These are phyloP conservation scores for Zootermopsis nevadensis DNA, from an alignment of 2,888 invertebrate species.

Conservation along the genomic window DNA sequence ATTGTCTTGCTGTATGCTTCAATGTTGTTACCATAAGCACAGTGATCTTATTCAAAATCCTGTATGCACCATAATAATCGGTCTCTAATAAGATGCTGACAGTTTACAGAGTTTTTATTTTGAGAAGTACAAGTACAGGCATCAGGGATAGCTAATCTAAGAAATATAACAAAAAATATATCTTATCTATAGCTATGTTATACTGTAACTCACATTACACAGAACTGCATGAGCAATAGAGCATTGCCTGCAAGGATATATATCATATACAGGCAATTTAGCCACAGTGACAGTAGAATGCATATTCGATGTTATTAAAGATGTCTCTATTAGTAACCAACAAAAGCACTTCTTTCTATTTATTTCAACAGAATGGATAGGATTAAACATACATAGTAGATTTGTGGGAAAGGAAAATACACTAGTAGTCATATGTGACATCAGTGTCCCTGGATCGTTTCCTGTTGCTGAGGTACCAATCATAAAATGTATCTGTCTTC, in stretches of 20 bases:
- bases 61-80: not conserved
- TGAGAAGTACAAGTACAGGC: not conserved
- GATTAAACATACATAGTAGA: not conserved
- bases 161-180: not conserved
- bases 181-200: not conserved
- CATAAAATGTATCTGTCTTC: conserved; percentile 4
- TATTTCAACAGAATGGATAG: not conserved
- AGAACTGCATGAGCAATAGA: not conserved
- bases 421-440: not conserved
- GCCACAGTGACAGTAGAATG: not conserved
- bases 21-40: no score
- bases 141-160: not conserved
- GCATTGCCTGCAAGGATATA: not conserved
- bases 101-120: not conserved
- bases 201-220: not conserved
- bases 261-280: not conserved
- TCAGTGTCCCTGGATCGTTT: not conserved
- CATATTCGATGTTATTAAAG: not conserved
- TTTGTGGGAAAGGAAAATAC: not conserved
- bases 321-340: not conserved
- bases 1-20: no score
- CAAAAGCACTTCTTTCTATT: not conserved
- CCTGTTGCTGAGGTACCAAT: conserved; percentile 13
- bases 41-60: no score
- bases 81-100: not conserved